Base-by-base conservation (phyloP, 2,888 invertebrate species). In the Caenorhabditis sp. region DNA sequence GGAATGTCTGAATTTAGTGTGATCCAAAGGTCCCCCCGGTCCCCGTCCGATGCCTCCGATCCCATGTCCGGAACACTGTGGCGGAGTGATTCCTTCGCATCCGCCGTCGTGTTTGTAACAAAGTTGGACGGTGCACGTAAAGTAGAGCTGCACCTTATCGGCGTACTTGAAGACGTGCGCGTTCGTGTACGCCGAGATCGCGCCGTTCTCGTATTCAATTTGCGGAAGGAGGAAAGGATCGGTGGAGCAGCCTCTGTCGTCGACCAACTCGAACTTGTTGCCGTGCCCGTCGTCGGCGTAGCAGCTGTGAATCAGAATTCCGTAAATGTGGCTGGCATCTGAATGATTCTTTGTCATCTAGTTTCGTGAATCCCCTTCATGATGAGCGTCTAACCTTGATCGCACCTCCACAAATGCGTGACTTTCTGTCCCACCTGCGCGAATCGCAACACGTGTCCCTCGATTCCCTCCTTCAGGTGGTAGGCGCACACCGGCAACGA, bases 201-300 rank as follows among this genome's bases (percentile, higher is more conserved):
- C 62, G 7, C 66, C 46, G 0, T 41, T 13, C 17, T 81, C 82
- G 55, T 85, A 85, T 8, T 81, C 70, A 37, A 86, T 77, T 39
- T 87, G 84, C 8, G 83, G 84, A 0, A 89, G 75, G 27, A 89
- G 80, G 27, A 78, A 81, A 4, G 78, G 68, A 73, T 89, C 89
- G 4, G 83, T 81, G 7, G 86, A 81, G 52, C 89, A 89, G 1
- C 89, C 89, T 58, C 83, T 45, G 48, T 87, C 86, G 73, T 89
- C 87, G 13, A 89, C 80, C 56, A 89, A 75, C 43, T 87, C 84
- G 71, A 89, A 87, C 24, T 84, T 82, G 62, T 89, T 88, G 3
- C 89, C 89, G n/a, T 79, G 81, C 0, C 89, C 89, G 65, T 89
- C 89, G 63, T 89, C 89, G 11, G 89, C 89, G 71, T 81, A 89